phyloP scores from a whole-genome alignment of 2,113 vertebrate species.

The Periophthalmodon schlosseri region DNA sequence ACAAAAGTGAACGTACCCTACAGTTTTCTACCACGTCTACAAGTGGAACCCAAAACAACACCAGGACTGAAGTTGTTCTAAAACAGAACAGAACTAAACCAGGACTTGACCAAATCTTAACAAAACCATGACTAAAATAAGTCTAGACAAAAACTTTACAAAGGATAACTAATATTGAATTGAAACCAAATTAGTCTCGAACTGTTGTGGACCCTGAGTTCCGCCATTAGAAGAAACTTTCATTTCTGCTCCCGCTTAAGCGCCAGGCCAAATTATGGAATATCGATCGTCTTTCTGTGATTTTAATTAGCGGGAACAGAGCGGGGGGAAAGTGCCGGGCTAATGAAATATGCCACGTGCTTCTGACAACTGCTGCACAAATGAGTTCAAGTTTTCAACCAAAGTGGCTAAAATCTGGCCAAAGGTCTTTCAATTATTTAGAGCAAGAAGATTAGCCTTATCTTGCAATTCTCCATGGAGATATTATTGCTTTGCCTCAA shows the following conservation, averaged over 20 bases:
- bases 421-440: not conserved
- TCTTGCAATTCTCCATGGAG: not conserved
- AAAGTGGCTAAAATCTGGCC: not conserved
- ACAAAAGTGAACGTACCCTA: no score
- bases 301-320: conserved; percentile 63
- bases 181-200: not conserved
- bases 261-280: conserved; percentile 45
- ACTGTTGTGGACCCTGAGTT: not conserved
- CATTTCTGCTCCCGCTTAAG: conserved; percentile 27
- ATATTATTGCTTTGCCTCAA: no score
- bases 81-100: not conserved
- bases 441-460: not conserved
- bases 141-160: not conserved
- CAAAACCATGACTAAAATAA: not conserved
- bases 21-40: no score
- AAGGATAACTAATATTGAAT: not conserved
- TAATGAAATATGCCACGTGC: conserved; percentile 48
- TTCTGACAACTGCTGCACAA: conserved; percentile 47
- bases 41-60: no score
- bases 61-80: not conserved
- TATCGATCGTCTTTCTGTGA: conserved; percentile 58
- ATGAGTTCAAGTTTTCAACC: conserved; percentile 32
- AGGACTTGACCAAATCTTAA: not conserved
- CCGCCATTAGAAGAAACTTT: conserved; percentile 27
- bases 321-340: conserved; percentile 28